These are phyloP conservation scores for Tupaia chinensis DNA, from an alignment of 2,113 vertebrate species.

Conservation along the genomic window DNA sequence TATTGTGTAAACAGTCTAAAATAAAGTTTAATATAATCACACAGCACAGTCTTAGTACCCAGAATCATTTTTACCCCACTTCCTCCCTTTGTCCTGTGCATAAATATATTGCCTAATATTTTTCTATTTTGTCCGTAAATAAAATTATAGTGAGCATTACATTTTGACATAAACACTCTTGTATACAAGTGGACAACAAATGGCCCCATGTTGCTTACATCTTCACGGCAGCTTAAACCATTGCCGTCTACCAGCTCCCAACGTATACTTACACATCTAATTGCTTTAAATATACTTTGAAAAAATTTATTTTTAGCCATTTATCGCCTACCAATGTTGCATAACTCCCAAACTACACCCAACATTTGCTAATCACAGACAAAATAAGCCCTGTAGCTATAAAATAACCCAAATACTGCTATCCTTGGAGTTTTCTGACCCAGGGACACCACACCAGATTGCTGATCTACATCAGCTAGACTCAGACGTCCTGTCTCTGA, in stretches of 20 bases:
- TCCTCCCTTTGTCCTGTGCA: background rate
- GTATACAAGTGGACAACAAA: background rate
- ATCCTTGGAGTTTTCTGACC: background rate
- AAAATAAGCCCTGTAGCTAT: background rate
- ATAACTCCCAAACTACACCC: background rate
- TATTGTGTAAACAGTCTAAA: background rate
- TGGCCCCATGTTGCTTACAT: background rate
- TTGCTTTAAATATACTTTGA: background rate
- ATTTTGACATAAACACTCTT: background rate
- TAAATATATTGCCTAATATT: background rate
- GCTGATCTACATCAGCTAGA: background rate
- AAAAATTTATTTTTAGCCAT: background rate
- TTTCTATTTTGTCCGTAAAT: background rate
- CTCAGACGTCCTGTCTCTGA: rapidly evolving
- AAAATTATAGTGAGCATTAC: background rate
- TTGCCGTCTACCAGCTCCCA: background rate
- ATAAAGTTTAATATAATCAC: background rate
- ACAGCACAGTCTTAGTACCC: background rate
- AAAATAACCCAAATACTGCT: background rate
- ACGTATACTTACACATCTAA: background rate
- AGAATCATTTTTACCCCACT: background rate
- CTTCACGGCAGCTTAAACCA: background rate
- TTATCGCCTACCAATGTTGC: background rate
- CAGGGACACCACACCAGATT: no score
- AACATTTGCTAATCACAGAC: background rate